Conservation (phyloP, 2,888 invertebrate species). For the Liodrosophila aerea region DNA sequence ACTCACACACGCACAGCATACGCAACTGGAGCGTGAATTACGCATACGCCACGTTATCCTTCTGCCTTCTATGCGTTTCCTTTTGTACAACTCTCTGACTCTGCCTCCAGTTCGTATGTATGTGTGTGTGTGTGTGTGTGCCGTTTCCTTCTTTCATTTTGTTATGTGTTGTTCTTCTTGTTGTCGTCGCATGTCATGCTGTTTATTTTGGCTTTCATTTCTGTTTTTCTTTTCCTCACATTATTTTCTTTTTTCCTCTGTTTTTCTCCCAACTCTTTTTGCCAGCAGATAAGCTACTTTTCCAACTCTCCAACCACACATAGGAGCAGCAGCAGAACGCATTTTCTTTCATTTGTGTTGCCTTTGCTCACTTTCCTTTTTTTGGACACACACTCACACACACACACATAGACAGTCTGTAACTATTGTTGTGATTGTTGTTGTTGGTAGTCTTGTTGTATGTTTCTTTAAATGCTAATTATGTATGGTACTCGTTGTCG, state of each 20-base stretch:
- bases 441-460: constrained; percentile 57
- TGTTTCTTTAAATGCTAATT: constrained; percentile 42
- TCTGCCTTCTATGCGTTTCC: constrained; percentile 49
- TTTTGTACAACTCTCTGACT: constrained; percentile 31
- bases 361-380: constrained; percentile 54
- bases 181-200: constrained; percentile 69
- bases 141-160: constrained; percentile 29
- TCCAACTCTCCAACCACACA: constrained; percentile 15
- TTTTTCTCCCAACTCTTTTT: constrained; percentile 24
- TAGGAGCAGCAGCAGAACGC: constrained; percentile 13
- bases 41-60: constrained; percentile 72
- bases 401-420: constrained; percentile 14
- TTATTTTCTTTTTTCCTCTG: constrained; percentile 41
- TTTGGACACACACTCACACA: constrained; percentile 25
- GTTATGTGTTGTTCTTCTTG: constrained; percentile 34
- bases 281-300: constrained; percentile 37
- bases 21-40: constrained; percentile 77
- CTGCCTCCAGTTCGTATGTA: constrained; percentile 15
- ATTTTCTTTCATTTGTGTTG: constrained; percentile 28
- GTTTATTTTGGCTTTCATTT: constrained; percentile 69
- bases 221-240: constrained; percentile 27
- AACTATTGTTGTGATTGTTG: constrained; percentile 44
- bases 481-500: constrained; percentile 59
- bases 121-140: constrained; percentile 17
- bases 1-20: constrained; percentile 36